Conservation (phyloP, 30 jellyfish, hydroid and myxozoan species). For the Rhopilema esculentum region DNA sequence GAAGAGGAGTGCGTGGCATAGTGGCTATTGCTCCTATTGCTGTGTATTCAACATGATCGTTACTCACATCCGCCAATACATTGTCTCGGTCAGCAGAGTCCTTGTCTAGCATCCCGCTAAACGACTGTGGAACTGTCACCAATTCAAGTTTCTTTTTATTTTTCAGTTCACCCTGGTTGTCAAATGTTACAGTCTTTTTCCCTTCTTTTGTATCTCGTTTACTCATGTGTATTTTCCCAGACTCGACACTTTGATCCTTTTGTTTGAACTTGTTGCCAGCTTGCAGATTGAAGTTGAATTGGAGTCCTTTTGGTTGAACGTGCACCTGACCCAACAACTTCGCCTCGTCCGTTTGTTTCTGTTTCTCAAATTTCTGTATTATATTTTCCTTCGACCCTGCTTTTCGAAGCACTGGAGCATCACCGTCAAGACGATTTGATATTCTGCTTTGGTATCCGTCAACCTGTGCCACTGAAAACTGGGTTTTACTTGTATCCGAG, state of each 20-base stretch:
- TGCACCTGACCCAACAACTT: constrained; percentile 25
- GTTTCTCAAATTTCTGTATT: constrained; percentile 50
- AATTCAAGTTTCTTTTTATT: constrained; percentile 20
- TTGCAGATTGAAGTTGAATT: constrained; percentile 60
- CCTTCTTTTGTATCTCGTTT: constrained; percentile 16
- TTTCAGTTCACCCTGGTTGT: constrained; percentile 2
- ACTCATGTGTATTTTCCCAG: constrained; percentile 14
- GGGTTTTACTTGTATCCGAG: constrained; percentile 7
- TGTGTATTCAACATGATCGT: constrained; percentile 64
- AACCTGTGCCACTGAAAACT: neutral
- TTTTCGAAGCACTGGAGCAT: neutral
- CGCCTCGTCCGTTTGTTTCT: neutral
- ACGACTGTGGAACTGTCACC: constrained; percentile 38
- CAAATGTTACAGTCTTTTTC: constrained; percentile 62
- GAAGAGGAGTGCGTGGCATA: constrained; percentile 64
- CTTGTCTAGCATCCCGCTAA: constrained; percentile 22
- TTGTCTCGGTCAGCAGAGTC: constrained; percentile 8
- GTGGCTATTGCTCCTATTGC: constrained; percentile 75
- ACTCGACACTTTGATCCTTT: constrained; percentile 35
- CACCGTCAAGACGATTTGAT: neutral
- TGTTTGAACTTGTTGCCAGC: constrained; percentile 62
- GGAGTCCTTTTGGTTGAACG: constrained; percentile 72
- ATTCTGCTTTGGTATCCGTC: neutral
- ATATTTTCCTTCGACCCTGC: constrained; percentile 38
- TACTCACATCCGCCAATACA: neutral